Evolutionary conservation across 2,797 vertebrate genomes (phyloP), one percentile per base, ranked within the genome.

Genomic region (Leptodactylus fallax): DNA sequence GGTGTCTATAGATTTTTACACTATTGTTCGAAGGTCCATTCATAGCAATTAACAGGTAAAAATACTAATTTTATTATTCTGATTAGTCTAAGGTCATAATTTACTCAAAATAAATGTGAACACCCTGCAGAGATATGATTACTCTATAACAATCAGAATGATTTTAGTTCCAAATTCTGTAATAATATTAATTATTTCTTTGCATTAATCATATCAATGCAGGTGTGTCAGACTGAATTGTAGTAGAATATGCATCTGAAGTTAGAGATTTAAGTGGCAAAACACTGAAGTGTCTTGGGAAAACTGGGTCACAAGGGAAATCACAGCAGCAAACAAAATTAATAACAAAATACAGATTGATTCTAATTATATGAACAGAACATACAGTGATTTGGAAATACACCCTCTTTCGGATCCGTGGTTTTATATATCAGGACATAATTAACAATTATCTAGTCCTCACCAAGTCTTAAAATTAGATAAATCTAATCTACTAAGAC

Each of bases 381-480:
- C 55, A 80, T 61, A 60, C 45, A 51, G 74, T 53, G 47, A 77
- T 53, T 53, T n/a, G n/a, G 47, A 77, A 76, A 77, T 53, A 51
- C 49, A 77, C 47, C 72, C 6, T 7, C 74, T 51, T 14, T 77
- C 21, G 3, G 47, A 77, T 53, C 49, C 12, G 71, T 51, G 74
- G 49, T 53, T 51, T 77, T 53, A 77, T n/a, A 49, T 77, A 77
- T 51, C 74, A 77, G 21, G 7, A 74, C 71, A 53, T 53, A 51
- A 77, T 77, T 77, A 77, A 77, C 49, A 77, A 77, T 77, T 77
- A 77, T 77, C 74, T 51, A 12, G 47, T 23, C n/a, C 12, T 53
- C 12, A 53, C 49, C n/a, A 7, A 23, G 49, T 53, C 49, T 77
- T 51, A n/a, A 23, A 51, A 77, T 77, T 6, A 51, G 49, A 77